Percentiles rank a stretch among this genome's conserved stretches.
phyloP scores from a whole-genome alignment of 2,113 vertebrate genomes.

The Synodontis membranacea region DNA sequence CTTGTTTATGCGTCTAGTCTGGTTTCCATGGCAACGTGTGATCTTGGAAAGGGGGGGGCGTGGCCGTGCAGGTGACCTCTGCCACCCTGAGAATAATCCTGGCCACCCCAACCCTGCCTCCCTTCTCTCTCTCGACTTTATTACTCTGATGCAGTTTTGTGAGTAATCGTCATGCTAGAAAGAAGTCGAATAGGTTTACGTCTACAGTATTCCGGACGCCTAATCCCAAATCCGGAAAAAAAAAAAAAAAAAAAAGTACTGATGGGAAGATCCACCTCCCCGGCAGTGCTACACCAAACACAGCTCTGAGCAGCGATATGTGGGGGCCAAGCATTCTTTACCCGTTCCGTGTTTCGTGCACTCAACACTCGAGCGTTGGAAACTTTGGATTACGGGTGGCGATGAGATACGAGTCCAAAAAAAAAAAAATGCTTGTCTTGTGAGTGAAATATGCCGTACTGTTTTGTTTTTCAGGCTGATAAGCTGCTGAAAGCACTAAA shows the following conservation, averaged over 20 bases:
- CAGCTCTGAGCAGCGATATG: too few relatives aligned
- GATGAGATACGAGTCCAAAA: background rate
- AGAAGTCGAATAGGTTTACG: background rate
- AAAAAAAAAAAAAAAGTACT: too few relatives aligned
- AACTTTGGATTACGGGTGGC: background rate
- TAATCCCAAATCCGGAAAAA: background rate
- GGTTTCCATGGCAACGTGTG: background rate
- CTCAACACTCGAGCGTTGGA: too few relatives aligned
- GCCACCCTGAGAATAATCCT: background rate
- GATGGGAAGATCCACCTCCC: background rate
- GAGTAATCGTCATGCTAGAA: background rate
- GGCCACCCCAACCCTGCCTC: background rate
- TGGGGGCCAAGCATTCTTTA: background rate
- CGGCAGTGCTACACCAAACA: background rate
- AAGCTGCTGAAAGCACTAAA: slow-evolving; percentile 82
- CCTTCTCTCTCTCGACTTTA: background rate
- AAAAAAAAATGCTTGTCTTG: background rate
- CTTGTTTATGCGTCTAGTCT: too few relatives aligned
- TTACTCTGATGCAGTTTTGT: background rate
- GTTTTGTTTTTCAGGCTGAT: slow-evolving; percentile 72
- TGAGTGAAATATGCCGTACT: background rate
- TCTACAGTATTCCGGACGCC: background rate
- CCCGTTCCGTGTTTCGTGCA: too few relatives aligned
- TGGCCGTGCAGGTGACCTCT: background rate
- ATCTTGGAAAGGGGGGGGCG: background rate